Base-by-base conservation (phyloP, 1,140 invertebrate species). In the Drosophila auraria region DNA sequence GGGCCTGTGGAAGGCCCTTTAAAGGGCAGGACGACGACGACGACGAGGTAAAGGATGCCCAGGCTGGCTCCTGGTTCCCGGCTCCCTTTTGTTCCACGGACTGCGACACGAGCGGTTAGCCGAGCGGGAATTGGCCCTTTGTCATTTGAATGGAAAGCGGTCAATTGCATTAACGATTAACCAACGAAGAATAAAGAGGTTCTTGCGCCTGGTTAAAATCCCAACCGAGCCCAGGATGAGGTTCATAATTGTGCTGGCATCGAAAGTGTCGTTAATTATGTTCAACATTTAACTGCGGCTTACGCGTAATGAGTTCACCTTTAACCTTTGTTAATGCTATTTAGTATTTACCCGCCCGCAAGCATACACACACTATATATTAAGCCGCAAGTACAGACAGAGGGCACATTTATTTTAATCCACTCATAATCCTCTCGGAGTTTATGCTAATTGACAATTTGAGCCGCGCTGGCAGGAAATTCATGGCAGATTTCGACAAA, bases 371-470 rank as follows among this genome's bases (percentile, higher is more conserved):
- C 27, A 7, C 25, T 17, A 49, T 61, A 11, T 36, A 49, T 61
- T 30, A 47, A 56, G 40, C 50, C 38, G 40, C 30, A 27, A 71
- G 62, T 17, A 49, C n/a, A 40, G 14, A 8, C 14, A 75, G 59
- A 42, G 53, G 42, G 61, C 77, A 62, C 79, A 78, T 78, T 87
- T 68, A 77, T 73, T 77, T 75, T 80, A 87, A 87, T 87, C 76
- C 80, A 79, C 71, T 72, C 71, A 68, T 80, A 83, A 87, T 87
- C 83, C 71, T 44, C 59, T 83, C 64, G 68, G 59, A 60, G 66
- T 78, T 78, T 87, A 71, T 68, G 61, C 70, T 76, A 78, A 86
- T 78, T 81, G 75, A 78, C 82, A 70, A 84, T 68, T 61, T 74
- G 44, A 40, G 69, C 47, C 50, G 44, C 40, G 57, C 30, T 47